A percentile compares a stretch with the other conserved stretches of the same genome.
phyloP scores from a whole-genome alignment of 2,797 vertebrate species.

The Pogoniulus pusillus region DNA sequence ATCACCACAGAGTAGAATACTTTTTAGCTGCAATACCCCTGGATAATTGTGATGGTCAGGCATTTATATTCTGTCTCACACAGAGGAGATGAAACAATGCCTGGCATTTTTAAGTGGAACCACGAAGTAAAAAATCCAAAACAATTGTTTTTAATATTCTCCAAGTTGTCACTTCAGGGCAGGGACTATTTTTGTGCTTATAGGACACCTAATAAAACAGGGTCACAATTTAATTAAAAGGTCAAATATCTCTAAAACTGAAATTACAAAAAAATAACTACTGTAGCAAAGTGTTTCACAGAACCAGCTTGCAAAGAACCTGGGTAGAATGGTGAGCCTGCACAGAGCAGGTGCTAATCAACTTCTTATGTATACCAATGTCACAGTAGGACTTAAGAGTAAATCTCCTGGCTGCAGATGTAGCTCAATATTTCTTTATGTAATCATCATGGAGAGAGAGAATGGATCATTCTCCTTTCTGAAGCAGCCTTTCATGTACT shows the following conservation, averaged over 20 bases:
- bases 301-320: neutral
- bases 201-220: neutral
- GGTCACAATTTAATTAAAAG: neutral
- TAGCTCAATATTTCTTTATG: neutral
- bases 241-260: neutral
- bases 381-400: neutral
- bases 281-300: neutral
- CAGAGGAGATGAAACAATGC: neutral
- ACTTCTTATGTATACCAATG: neutral
- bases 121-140: neutral
- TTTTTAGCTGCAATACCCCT: neutral
- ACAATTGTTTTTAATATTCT: neutral
- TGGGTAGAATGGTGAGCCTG: neutral
- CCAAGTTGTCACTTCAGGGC: neutral
- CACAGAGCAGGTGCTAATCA: neutral
- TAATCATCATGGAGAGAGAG: neutral
- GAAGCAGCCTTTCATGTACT: neutral
- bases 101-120: neutral
- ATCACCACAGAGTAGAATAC: neutral
- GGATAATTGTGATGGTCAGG: neutral
- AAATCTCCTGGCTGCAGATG: slow-evolving; percentile 28
- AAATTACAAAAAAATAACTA: neutral
- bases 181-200: neutral
- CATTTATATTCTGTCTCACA: neutral
- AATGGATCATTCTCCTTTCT: neutral